Conservation (phyloP, 2,113 vertebrate species). For the Rousettus leschenaultii region DNA sequence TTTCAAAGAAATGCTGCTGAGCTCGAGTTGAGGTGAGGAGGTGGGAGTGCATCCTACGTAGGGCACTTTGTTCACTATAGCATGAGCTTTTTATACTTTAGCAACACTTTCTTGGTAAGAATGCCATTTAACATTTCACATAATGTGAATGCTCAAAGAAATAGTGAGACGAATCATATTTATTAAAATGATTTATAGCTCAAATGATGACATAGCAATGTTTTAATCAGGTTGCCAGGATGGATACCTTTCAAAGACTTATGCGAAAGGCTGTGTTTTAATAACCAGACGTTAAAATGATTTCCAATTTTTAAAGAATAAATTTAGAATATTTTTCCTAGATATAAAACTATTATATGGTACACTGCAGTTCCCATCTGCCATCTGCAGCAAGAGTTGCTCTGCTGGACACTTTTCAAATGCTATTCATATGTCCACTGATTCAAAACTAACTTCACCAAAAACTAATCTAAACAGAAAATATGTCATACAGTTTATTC, state of each 20-base stretch:
- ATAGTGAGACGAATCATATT: neutral
- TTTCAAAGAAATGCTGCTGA: neutral
- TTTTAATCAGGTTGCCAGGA: neutral
- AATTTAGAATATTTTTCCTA: slow-evolving; percentile 15
- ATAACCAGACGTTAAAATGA: neutral
- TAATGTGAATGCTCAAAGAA: neutral
- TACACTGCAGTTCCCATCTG: neutral
- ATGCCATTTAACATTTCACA: neutral
- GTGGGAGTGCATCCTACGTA: neutral
- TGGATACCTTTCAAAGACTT: neutral
- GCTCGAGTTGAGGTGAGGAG: neutral
- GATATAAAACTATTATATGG: neutral
- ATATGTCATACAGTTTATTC: neutral
- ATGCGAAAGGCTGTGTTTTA: neutral
- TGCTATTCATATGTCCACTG: slow-evolving; percentile 20
- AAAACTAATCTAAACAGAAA: slow-evolving; percentile 51
- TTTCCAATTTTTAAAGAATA: slow-evolving; percentile 30
- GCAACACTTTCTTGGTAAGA: neutral
- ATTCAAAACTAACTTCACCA: slow-evolving; percentile 50
- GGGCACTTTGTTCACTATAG: neutral
- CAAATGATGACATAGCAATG: neutral
- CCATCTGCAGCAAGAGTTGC: neutral
- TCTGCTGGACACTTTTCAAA: slow-evolving; percentile 24
- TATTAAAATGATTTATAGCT: neutral
- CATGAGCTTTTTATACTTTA: neutral